Conservation (phyloP, 2,797 vertebrate species). For the Serranus cabrilla region DNA sequence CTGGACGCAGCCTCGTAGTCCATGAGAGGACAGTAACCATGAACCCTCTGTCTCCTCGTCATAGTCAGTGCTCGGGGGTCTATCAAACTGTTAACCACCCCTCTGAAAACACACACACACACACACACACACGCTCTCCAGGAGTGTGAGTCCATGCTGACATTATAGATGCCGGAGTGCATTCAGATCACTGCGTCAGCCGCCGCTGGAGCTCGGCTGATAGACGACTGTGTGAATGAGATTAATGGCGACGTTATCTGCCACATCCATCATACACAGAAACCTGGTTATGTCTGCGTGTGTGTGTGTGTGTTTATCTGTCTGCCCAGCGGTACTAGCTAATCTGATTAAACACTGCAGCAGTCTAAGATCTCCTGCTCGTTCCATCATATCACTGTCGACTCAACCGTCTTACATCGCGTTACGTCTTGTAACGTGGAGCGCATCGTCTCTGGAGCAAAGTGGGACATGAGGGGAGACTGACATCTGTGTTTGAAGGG, state of each 20-base stretch:
- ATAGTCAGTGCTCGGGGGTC: slow-evolving; percentile 2
- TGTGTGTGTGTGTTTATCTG: slow-evolving; percentile 35
- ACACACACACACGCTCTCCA: slow-evolving; percentile 17
- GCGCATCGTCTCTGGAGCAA: not conserved
- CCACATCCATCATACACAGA: slow-evolving; percentile 72
- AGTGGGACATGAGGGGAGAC: not conserved
- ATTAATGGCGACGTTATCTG: slow-evolving; percentile 63
- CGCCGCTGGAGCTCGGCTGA: slow-evolving; percentile 57
- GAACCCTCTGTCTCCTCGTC: not conserved
- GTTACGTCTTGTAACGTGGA: not conserved
- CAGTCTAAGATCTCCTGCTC: slow-evolving; percentile 9
- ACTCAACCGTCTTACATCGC: not conserved
- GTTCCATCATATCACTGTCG: not conserved
- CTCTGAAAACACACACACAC: not conserved
- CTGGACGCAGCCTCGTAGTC: not conserved
- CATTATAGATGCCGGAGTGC: slow-evolving; percentile 50
- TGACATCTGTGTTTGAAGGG: not conserved
- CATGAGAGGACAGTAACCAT: not conserved
- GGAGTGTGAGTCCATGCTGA: slow-evolving; percentile 18
- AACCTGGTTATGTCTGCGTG: slow-evolving; percentile 21
- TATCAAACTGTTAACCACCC: slow-evolving; percentile 1
- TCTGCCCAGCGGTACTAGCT: not conserved
- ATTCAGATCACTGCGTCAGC: slow-evolving; percentile 44
- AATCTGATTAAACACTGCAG: slow-evolving; percentile 36
- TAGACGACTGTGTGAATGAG: slow-evolving; percentile 57